Percentiles rank a stretch among this genome's conserved stretches.
Conservation (phyloP, 2,888 invertebrate genomes). For the Temnothorax rugatulus region DNA sequence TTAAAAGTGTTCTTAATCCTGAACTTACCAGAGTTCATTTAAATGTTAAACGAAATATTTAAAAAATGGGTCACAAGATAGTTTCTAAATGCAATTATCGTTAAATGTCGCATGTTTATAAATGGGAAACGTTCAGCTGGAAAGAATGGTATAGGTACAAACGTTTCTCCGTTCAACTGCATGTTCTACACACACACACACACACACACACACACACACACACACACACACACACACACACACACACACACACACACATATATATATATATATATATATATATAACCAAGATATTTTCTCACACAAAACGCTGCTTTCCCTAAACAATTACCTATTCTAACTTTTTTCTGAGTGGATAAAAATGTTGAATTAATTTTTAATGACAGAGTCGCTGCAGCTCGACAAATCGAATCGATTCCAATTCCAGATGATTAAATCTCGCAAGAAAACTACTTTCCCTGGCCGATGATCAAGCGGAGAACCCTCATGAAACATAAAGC, state of each 20-base stretch:
- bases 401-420: background rate
- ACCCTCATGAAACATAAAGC: conserved; percentile 3
- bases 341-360: background rate
- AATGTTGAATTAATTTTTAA: conserved; percentile 12
- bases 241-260: no score
- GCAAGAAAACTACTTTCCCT: background rate
- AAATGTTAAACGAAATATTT: conserved; percentile 17
- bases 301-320: background rate
- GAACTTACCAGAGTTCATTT: conserved; percentile 2
- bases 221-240: no score
- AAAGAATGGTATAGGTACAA: background rate
- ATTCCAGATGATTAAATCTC: background rate
- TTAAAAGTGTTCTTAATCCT: conserved; percentile 26
- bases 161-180: background rate
- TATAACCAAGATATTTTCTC: background rate
- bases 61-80: background rate
- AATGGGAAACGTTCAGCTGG: background rate
- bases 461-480: conserved; percentile 34
- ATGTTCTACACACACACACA: no score
- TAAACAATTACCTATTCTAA: background rate
- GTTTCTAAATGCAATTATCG: background rate
- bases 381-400: background rate
- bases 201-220: no score
- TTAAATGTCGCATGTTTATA: background rate
- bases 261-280: no score